Conservation (phyloP, 2,113 vertebrate species). For the Sebastes fasciatus region DNA sequence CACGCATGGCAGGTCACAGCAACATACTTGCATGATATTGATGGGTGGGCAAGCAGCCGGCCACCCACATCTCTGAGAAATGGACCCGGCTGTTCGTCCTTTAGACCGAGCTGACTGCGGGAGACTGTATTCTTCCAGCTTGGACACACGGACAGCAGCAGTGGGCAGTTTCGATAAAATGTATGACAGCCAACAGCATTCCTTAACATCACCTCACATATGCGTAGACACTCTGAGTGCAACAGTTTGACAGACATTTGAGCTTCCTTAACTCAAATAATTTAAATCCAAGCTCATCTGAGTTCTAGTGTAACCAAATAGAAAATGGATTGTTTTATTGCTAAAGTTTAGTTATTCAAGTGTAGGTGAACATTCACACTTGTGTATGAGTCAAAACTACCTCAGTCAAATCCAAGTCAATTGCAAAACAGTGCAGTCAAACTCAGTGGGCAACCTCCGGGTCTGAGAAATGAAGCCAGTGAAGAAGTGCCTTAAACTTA, state of each 20-base stretch:
- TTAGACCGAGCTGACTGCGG: constrained; percentile 26
- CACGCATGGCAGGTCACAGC: constrained; percentile 71
- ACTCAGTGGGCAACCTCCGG: no score
- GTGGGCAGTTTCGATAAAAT: neutral
- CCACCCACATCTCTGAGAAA: constrained; percentile 72
- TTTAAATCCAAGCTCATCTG: neutral
- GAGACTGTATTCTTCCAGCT: constrained; percentile 5
- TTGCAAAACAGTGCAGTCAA: neutral
- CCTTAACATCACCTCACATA: neutral
- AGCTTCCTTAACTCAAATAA: neutral
- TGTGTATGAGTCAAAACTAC: neutral
- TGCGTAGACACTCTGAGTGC: neutral
- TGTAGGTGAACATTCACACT: neutral
- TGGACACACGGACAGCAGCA: neutral
- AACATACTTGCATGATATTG: constrained; percentile 74
- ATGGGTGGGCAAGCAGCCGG: constrained; percentile 65
- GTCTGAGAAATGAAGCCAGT: no score
- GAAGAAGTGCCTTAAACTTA: no score
- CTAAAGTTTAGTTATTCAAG: neutral
- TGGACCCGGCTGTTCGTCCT: constrained; percentile 63
- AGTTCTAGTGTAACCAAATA: neutral
- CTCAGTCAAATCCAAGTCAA: neutral
- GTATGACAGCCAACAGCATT: neutral
- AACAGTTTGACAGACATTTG: neutral
- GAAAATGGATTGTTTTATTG: neutral